Evolutionary conservation across 2,113 vertebrate species (phyloP).

Genomic region (Cyanistes caeruleus): DNA sequence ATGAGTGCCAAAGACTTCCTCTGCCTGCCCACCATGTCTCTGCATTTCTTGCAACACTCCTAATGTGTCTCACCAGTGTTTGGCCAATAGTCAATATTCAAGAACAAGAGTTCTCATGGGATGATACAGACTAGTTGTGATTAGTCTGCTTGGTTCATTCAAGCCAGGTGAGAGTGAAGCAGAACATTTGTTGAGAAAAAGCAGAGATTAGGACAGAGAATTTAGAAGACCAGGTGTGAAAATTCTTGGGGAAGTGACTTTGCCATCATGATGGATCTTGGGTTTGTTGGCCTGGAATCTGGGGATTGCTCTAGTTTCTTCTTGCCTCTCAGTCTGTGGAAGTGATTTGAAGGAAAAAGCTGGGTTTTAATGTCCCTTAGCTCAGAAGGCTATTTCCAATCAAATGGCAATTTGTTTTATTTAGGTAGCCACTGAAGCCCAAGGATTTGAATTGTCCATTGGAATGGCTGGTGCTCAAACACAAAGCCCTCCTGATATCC

Average conservation of each 20-base stretch:
- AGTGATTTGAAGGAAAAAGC: background rate
- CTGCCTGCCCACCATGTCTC: background rate
- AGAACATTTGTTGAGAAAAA: background rate
- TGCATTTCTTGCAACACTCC: background rate
- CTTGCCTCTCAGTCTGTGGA: background rate
- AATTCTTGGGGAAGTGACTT: background rate
- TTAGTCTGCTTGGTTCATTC: background rate
- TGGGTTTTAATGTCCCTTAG: background rate
- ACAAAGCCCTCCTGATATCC: background rate
- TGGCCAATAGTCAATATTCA: background rate
- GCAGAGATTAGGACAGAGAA: background rate
- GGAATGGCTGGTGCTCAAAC: background rate
- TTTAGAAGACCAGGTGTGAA: background rate
- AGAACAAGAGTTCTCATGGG: background rate
- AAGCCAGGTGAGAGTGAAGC: background rate
- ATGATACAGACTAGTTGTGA: background rate
- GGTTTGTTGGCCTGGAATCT: background rate
- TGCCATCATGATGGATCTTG: background rate
- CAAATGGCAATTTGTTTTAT: background rate
- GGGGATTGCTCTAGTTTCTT: background rate
- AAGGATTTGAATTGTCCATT: background rate
- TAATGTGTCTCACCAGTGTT: background rate
- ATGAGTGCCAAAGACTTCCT: background rate
- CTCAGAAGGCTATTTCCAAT: background rate
- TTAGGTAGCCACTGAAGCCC: background rate